Conservation (phyloP, 1,140 invertebrate genomes). For the Meloidogyne floridensis region DNA sequence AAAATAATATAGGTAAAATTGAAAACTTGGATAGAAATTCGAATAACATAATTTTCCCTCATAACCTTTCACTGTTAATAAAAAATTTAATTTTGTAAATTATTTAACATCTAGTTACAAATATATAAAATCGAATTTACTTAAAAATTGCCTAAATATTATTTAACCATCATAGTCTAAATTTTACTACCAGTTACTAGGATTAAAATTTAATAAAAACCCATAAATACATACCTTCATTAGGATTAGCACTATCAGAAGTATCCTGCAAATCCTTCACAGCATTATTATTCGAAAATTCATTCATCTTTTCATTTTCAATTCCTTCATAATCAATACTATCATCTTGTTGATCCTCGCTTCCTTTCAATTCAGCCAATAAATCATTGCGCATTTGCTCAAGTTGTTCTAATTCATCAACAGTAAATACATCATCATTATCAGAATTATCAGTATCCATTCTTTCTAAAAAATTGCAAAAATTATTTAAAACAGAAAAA, state of each 20-base stretch:
- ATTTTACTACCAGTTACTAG: too few relatives aligned
- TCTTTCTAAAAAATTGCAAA: neutral
- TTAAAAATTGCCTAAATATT: too few relatives aligned
- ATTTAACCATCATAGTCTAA: too few relatives aligned
- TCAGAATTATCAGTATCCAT: constrained; percentile 7
- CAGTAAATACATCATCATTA: neutral
- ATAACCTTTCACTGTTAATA: too few relatives aligned
- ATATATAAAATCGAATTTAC: too few relatives aligned
- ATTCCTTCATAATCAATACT: neutral
- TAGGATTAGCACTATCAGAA: neutral
- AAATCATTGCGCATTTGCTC: constrained; percentile 5
- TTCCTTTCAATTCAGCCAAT: neutral
- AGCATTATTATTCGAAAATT: neutral
- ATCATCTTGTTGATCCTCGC: neutral
- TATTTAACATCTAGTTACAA: too few relatives aligned
- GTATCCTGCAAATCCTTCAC: neutral
- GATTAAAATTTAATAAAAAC: too few relatives aligned
- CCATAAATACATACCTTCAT: neutral
- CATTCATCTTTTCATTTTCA: neutral
- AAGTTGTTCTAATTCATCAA: constrained; percentile 1
- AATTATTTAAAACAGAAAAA: too few relatives aligned
- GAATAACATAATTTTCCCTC: neutral
- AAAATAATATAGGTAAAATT: neutral
- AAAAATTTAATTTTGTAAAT: too few relatives aligned
- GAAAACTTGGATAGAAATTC: neutral